These are phyloP conservation scores for Zaprionus camerounensis DNA, from an alignment of 1,140 invertebrate genomes.

Conservation along the genomic window DNA sequence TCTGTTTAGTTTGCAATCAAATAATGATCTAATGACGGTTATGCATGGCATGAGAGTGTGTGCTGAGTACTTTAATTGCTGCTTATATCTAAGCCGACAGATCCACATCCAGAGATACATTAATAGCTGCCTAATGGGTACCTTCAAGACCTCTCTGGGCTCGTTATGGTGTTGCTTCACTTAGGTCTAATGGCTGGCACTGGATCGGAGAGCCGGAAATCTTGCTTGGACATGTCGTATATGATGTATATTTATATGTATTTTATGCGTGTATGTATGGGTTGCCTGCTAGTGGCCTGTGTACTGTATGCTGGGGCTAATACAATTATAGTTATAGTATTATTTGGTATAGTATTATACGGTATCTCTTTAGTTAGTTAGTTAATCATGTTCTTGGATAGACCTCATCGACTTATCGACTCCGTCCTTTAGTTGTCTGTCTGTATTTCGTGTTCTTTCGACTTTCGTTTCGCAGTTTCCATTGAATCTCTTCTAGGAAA, in stretches of 20 bases:
- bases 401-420: slow-evolving; percentile 13
- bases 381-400: slow-evolving; percentile 10
- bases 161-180: neutral
- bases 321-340: slow-evolving; percentile 4
- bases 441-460: slow-evolving; percentile 12
- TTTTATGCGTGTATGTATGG: neutral
- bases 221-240: neutral
- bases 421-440: slow-evolving; percentile 4
- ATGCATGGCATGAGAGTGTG: slow-evolving; percentile 23
- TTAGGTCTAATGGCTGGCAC: slow-evolving; percentile 2
- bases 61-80: slow-evolving; percentile 19
- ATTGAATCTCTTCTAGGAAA: neutral
- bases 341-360: slow-evolving; percentile 19
- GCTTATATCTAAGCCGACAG: slow-evolving; percentile 28
- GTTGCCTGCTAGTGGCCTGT: slow-evolving; percentile 11
- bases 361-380: slow-evolving; percentile 21
- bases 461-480: slow-evolving; percentile 3
- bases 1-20: slow-evolving; percentile 1
- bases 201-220: slow-evolving; percentile 5
- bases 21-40: slow-evolving; percentile 28
- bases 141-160: neutral
- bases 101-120: slow-evolving; percentile 3
- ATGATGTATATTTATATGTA: neutral
- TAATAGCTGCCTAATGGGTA: neutral
- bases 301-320: neutral